Conservation (phyloP, 2,888 invertebrate species). For the Sclerodermus sp. region DNA sequence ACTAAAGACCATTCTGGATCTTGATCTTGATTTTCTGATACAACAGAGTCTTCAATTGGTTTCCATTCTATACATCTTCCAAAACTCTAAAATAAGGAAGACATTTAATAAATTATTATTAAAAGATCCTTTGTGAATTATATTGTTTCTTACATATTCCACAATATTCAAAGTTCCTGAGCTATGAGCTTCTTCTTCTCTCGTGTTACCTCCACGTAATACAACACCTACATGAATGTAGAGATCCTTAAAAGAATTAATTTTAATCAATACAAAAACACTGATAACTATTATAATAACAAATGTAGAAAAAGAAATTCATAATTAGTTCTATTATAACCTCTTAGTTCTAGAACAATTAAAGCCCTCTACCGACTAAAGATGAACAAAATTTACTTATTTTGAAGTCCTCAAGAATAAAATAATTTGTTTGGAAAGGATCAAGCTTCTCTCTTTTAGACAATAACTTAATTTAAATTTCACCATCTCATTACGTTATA, state of each 20-base stretch:
- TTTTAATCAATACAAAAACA: not conserved
- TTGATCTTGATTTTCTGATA: conserved; percentile 76
- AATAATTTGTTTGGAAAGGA: not conserved
- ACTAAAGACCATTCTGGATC: conserved; percentile 79
- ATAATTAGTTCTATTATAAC: too few relatives aligned
- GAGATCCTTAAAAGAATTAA: conserved; percentile 67
- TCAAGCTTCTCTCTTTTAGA: too few relatives aligned
- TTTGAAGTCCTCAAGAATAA: not conserved
- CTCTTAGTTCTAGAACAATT: not conserved
- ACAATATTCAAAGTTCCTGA: conserved; percentile 71
- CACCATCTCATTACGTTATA: not conserved
- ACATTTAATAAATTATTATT: not conserved
- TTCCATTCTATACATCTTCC: conserved; percentile 81
- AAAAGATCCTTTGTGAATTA: conserved; percentile 9
- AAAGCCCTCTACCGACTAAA: not conserved
- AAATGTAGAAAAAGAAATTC: conserved; percentile 1
- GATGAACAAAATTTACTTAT: not conserved
- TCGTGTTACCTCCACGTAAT: conserved; percentile 64
- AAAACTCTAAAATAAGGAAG: conserved; percentile 48
- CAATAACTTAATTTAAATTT: not conserved
- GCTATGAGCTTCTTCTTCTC: conserved; percentile 65
- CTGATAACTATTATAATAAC: conserved; percentile 1
- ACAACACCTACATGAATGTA: conserved; percentile 81
- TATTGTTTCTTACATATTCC: conserved; percentile 59
- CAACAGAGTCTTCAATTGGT: conserved; percentile 76